These are phyloP conservation scores for Leptopilina myrica DNA, from an alignment of 2,888 invertebrate genomes.

Conservation along the genomic window DNA sequence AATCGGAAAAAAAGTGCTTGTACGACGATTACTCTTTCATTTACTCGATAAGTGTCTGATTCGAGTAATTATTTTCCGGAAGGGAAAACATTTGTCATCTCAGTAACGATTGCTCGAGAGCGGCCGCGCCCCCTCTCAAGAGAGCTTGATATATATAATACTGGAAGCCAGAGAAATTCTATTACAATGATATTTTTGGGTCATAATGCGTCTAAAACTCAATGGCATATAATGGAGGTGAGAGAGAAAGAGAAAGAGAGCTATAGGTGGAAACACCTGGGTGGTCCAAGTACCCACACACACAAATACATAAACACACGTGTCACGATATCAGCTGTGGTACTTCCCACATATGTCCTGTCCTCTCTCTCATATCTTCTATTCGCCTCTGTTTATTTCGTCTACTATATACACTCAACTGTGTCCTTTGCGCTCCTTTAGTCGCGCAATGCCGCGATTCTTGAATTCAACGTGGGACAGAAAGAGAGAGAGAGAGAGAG, in stretches of 20 bases:
- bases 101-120: constrained; percentile 27
- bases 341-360: constrained; percentile 68
- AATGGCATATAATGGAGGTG: constrained; percentile 6
- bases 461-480: constrained; percentile 25
- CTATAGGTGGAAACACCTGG: constrained; percentile 65
- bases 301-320: constrained; percentile 49
- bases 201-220: constrained; percentile 42
- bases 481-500: constrained; percentile 53
- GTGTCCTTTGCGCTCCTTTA: constrained; percentile 76
- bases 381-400: no score
- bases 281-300: constrained; percentile 64
- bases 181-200: constrained; percentile 47
- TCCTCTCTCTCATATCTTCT: constrained; percentile 60
- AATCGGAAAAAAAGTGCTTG: constrained; percentile 1
- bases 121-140: background rate
- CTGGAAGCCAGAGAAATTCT: constrained; percentile 41
- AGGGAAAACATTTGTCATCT: constrained; percentile 31
- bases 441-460: constrained; percentile 74
- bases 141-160: background rate
- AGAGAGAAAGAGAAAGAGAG: no score
- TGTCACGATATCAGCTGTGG: constrained; percentile 70
- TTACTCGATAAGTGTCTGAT: constrained; percentile 32
- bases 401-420: no score
- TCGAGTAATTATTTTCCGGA: constrained; percentile 36
- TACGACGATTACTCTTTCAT: constrained; percentile 29